Evolutionary conservation across 1,140 invertebrate genomes (phyloP).

Genomic region (Hypsibius dujardini): DNA sequence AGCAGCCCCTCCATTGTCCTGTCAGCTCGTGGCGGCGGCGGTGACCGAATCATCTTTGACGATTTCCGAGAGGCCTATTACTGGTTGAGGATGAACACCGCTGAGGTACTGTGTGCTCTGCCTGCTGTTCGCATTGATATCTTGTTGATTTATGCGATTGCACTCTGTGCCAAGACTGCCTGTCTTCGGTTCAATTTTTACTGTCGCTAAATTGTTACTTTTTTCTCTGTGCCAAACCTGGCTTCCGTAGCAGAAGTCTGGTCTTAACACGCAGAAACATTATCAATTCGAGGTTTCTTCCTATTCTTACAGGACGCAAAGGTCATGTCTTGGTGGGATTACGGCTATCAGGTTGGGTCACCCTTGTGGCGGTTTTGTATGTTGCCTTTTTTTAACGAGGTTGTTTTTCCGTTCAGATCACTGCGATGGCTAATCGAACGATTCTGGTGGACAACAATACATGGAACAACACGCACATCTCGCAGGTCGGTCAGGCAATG

Average conservation of each 20-base stretch:
- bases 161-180: slow-evolving; percentile 4
- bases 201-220: slow-evolving; percentile 1
- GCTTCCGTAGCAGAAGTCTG: not conserved
- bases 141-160: not conserved
- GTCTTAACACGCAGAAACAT: not conserved
- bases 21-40: slow-evolving; percentile 79
- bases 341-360: slow-evolving; percentile 61
- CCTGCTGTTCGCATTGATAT: no score
- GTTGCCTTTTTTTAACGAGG: no score
- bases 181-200: not conserved
- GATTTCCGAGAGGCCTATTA: slow-evolving; percentile 95
- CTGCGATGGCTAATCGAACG: slow-evolving; percentile 93
- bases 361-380: not conserved
- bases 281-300: not conserved
- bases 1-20: slow-evolving; percentile 90
- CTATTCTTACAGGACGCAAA: slow-evolving; percentile 52
- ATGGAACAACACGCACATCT: slow-evolving; percentile 98
- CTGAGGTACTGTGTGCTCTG: slow-evolving; percentile 30
- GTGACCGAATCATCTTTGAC: slow-evolving; percentile 85
- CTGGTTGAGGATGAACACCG: slow-evolving; percentile 91
- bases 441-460: slow-evolving; percentile 98
- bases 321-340: slow-evolving; percentile 99
- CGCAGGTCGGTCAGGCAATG: slow-evolving; percentile 89
- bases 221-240: not conserved
- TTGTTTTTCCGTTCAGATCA: slow-evolving; percentile 42